Evolutionary conservation across 2,797 vertebrate species (phyloP), one percentile per base, ranked within the genome.

Genomic region (Hypotaenidia philippensis): DNA sequence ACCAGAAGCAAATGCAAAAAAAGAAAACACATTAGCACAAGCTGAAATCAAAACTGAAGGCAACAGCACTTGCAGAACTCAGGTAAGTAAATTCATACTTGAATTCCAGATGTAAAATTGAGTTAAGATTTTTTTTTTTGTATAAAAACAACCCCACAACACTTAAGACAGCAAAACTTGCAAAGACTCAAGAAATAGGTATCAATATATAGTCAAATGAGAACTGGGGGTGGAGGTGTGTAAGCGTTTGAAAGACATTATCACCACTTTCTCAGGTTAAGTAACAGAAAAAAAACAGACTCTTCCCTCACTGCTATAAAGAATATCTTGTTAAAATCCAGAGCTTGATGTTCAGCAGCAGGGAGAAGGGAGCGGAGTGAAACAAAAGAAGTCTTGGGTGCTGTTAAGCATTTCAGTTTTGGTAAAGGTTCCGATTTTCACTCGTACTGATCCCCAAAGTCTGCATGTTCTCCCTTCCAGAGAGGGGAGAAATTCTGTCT

Each of bases 221-320:
- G 40, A 56, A 77, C 75, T 9, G 11, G 7, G 13, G 31, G 15
- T 0, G 1, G 8, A 18, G 21, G 8, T 9, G 2, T 23, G 3
- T 21, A 74, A 50, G 10, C 12, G 10, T 63, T 57, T 79, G 25
- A 45, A 63, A 79, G 66, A 74, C 32, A 31, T 36, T 25, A 44
- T 41, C 13, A 50, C 14, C 41, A 31, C 44, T 63, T 69, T 32
- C 63, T 45, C 36, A 40, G n/a, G 68, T 44, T 40, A 61, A 72
- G 5, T 68, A 50, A 53, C 15, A 76, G 15, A 9, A 70, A 41
- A 72, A 74, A 45, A 34, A 7, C 15, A 63, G 36, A 61, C 15
- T 74, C 34, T 66, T 8, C 45, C 27, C 25, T 72, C n/a, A n/a
- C 21, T 56, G 49, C 49, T 72, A 13, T 21, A 34, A 87, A 61